These are phyloP conservation scores for Callyntrura guangdongensis DNA, from an alignment of 2,888 invertebrate species.

Conservation along the genomic window DNA sequence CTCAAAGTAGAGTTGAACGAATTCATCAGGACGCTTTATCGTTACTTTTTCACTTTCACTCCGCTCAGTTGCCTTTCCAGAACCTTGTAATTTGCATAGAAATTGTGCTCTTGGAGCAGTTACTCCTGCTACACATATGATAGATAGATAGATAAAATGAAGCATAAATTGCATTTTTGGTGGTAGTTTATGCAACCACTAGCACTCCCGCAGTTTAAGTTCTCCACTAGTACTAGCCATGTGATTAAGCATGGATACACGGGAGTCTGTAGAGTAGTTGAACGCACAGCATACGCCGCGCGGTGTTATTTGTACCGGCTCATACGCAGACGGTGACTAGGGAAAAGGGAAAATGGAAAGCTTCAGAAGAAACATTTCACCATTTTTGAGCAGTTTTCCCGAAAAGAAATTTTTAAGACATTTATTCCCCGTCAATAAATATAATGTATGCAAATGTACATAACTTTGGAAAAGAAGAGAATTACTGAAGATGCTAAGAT, in stretches of 20 bases:
- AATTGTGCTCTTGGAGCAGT: conserved; percentile 65
- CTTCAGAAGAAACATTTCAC: conserved; percentile 20
- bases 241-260: conserved; percentile 25
- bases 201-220: not conserved
- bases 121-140: conserved; percentile 12
- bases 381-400: conserved; percentile 2
- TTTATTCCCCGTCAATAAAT: conserved; percentile 66
- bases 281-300: not conserved
- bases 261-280: not conserved
- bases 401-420: conserved; percentile 48
- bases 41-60: conserved; percentile 27
- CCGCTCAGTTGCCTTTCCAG: not conserved
- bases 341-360: not conserved
- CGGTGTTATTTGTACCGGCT: no score
- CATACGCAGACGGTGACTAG: not conserved
- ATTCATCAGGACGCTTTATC: not conserved
- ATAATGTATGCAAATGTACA: conserved; percentile 54
- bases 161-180: conserved; percentile 47
- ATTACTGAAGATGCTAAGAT: conserved; percentile 42
- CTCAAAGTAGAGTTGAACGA: not conserved
- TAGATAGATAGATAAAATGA: conserved; percentile 52
- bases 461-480: conserved; percentile 24
- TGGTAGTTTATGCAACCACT: conserved; percentile 14
- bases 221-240: not conserved
- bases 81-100: conserved; percentile 73